Conservation (phyloP, 2,888 invertebrate genomes). For the Abrostola triplasia region DNA sequence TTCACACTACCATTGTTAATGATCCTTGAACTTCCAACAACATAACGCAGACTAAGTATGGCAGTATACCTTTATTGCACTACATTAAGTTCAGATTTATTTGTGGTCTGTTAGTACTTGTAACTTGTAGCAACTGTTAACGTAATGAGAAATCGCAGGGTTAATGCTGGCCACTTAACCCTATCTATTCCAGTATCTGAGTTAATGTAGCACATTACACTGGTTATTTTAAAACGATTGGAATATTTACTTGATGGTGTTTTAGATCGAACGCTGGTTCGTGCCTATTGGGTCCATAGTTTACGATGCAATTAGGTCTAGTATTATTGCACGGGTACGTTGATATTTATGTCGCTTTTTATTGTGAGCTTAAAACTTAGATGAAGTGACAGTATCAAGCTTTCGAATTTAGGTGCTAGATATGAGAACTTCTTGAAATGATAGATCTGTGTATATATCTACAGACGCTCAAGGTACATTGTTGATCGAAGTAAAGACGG, state of each 20-base stretch:
- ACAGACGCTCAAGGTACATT: too few species aligned
- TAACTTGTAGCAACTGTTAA: slow-evolving; percentile 41
- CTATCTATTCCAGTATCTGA: slow-evolving; percentile 36
- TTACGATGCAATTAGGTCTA: too few species aligned
- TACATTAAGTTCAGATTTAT: slow-evolving; percentile 32
- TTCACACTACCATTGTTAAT: too few species aligned
- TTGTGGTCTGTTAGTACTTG: not conserved
- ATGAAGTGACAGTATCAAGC: too few species aligned
- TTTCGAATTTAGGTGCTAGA: too few species aligned
- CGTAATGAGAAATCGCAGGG: slow-evolving; percentile 52
- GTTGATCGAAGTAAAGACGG: too few species aligned
- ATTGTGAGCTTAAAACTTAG: too few species aligned
- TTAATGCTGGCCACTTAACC: slow-evolving; percentile 47
- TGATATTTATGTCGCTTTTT: too few species aligned
- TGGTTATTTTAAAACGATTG: slow-evolving; percentile 26
- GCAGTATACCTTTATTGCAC: not conserved
- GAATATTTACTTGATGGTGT: not conserved
- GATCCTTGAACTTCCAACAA: not conserved
- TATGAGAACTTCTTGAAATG: too few species aligned
- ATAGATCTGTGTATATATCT: too few species aligned
- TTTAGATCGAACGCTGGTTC: not conserved
- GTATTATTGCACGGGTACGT: too few species aligned
- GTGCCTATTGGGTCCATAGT: too few species aligned
- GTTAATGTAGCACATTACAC: slow-evolving; percentile 15
- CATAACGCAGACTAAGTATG: not conserved